Evolutionary conservation across 2,888 invertebrate species (phyloP).

Genomic region (Eupelmus urozonus): DNA sequence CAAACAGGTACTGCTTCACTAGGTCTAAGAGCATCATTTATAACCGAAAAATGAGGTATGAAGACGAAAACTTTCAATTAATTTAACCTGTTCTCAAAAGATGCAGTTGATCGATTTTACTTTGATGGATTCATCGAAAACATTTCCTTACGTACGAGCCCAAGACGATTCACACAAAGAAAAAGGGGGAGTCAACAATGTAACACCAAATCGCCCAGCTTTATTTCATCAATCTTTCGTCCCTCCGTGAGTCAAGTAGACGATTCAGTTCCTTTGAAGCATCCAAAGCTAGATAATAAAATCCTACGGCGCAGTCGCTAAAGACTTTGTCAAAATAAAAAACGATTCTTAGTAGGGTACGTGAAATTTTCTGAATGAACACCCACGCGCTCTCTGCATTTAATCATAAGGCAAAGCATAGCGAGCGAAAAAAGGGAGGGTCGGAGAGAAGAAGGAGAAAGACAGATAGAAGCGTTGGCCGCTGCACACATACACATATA

Average conservation of each 20-base stretch:
- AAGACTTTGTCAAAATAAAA: conserved; percentile 23
- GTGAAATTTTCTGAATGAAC: conserved; percentile 52
- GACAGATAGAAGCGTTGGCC: conserved; percentile 19
- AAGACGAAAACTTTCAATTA: not conserved
- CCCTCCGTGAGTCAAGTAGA: conserved; percentile 4
- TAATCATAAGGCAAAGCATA: conserved; percentile 48
- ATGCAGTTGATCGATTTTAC: conserved; percentile 36
- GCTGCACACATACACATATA: not conserved
- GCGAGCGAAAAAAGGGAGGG: conserved; percentile 42
- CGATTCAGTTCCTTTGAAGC: conserved; percentile 27
- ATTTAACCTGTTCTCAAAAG: not conserved
- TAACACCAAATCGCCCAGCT: not conserved
- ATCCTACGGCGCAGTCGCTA: not conserved
- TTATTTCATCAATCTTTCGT: conserved; percentile 49
- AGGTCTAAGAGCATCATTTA: not conserved
- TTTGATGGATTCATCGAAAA: conserved; percentile 44
- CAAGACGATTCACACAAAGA: not conserved
- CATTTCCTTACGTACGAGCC: not conserved
- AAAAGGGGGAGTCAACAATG: conserved; percentile 5
- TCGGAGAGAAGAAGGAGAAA: conserved; percentile 58
- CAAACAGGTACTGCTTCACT: not conserved
- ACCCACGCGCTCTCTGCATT: conserved; percentile 34
- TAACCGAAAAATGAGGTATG: not conserved
- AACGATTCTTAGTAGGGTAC: conserved; percentile 25
- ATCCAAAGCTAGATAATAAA: conserved; percentile 20